Base-by-base conservation (phyloP, 2,888 invertebrate species). In the Sphaerophoria rueppellii region DNA sequence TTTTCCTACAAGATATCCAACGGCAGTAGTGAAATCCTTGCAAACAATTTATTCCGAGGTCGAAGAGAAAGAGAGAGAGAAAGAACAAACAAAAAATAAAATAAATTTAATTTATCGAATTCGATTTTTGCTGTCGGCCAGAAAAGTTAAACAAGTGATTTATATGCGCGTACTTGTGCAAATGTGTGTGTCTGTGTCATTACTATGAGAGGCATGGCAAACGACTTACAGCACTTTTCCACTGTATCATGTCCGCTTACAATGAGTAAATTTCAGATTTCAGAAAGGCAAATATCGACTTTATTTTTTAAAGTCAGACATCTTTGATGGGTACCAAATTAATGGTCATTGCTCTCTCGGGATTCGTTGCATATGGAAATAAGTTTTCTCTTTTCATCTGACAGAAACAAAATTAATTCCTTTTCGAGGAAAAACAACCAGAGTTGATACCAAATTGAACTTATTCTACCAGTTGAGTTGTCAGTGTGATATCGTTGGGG, bases 71-170 rank as follows among this genome's bases (percentile, higher is more conserved):
- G 24, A 24, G 24, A 24, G 2, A 24, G 24, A 24, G 2, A 2
- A 24, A 24, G n/a, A n/a, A n/a, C n/a, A n/a, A n/a, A n/a, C n/a
- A n/a, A 61, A 60, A 16, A 37, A 61, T 46, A 43, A 16, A 60
- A 48, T 16, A 24, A 52, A 52, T 52, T 61, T 63, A 48, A 63
- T 63, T 63, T 48, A 63, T 63, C 48, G 48, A n/a, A 48, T 63
- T 63, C 63, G 48, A 63, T 63, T 63, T 63, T 63, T 48, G 48
- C 46, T 35, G 35, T 63, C 48, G 46, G 63, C 48, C 32, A 35
- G 35, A 63, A 48, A 63, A 48, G 14, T 63, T 48, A 16, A 35
- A 9, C 14, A 1, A 48, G 46, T 63, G 48, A 63, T 63, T 63
- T 48, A 46, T 48, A 0, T 24, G 5, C 14, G 4, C 24, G 5